phyloP scores from a whole-genome alignment of 2,797 vertebrate genomes.

The Sphenopsis melanotis region DNA sequence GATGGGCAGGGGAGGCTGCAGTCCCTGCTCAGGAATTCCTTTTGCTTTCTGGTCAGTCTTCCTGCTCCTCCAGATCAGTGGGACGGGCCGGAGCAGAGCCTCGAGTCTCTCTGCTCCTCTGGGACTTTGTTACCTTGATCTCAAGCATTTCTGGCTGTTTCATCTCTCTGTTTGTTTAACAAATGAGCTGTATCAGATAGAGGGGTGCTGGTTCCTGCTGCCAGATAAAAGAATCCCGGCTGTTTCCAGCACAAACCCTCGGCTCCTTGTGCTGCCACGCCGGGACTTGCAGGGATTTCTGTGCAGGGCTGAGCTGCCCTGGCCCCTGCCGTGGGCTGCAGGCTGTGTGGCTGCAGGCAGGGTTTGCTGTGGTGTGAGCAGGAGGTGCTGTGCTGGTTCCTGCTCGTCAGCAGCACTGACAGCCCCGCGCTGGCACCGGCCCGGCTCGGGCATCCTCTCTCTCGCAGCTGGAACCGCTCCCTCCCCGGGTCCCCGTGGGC shows the following conservation, averaged over 20 bases:
- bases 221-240: background rate
- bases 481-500: conserved; percentile 85
- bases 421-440: conserved; percentile 69
- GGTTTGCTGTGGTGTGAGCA: conserved; percentile 65
- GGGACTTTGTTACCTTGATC: background rate
- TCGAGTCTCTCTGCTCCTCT: background rate
- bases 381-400: conserved; percentile 54
- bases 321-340: background rate
- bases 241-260: background rate
- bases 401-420: conserved; percentile 64
- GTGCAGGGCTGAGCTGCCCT: background rate
- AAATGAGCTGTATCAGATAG: conserved; percentile 29
- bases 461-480: conserved; percentile 75
- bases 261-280: background rate
- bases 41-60: conserved; percentile 19
- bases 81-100: background rate
- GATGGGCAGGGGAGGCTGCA: background rate
- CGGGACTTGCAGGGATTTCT: conserved; percentile 34
- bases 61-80: background rate
- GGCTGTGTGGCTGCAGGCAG: conserved; percentile 32
- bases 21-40: background rate
- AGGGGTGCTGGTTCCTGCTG: background rate
- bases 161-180: conserved; percentile 51
- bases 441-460: conserved; percentile 65
- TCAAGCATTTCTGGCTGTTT: background rate